Base-by-base conservation (phyloP, 35 echinoderm and acorn worm genomes). In the Eucidaris tribuloides region DNA sequence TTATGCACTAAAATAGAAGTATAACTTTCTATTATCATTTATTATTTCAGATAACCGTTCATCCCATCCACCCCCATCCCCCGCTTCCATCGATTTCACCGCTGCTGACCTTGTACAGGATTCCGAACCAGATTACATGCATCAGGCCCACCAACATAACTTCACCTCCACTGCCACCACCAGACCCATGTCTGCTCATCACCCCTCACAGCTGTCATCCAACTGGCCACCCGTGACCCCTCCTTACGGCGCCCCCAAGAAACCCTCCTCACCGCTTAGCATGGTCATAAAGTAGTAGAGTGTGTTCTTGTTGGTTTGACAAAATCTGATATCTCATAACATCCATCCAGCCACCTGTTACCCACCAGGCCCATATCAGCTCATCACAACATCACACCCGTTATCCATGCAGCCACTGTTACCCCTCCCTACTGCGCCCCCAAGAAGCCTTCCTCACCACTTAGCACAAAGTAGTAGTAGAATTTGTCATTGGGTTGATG, bases 221-320 rank as follows among this genome's bases (percentile, higher is more conserved):
- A 52, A 9, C 9, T n/a, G 11, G 66, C 43, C 5, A 29, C 45
- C 82, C 18, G 38, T 56, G 27, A 84, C 82, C 27, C 82, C 82
- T 20, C 82, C 82, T 20, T 84, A 71, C 40, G 82, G 82, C 29
- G 82, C 40, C 22, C 82, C 32, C 13, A 62, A 71, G 17, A 84
- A 65, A 30, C 82, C 82, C 29, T 28, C 82, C 2, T 84, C 82
- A 15, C 82, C 82, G 17, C 82, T 84, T 11, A 13, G 55, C 40
- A 84, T 84, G 82, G 43, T 44, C 18, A 39, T 84, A 30, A 84
- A 84, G 82, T 84, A n/a, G n/a, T n/a, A n/a, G n/a, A n/a, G n/a
- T n/a, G n/a, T n/a, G n/a, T n/a, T n/a, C n/a, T n/a, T n/a, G n/a
- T n/a, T n/a, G n/a, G n/a, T n/a, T n/a, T n/a, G n/a, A n/a, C n/a